These are phyloP conservation scores for Homarus americanus DNA, from an alignment of 1,140 invertebrate genomes.

Conservation along the genomic window DNA sequence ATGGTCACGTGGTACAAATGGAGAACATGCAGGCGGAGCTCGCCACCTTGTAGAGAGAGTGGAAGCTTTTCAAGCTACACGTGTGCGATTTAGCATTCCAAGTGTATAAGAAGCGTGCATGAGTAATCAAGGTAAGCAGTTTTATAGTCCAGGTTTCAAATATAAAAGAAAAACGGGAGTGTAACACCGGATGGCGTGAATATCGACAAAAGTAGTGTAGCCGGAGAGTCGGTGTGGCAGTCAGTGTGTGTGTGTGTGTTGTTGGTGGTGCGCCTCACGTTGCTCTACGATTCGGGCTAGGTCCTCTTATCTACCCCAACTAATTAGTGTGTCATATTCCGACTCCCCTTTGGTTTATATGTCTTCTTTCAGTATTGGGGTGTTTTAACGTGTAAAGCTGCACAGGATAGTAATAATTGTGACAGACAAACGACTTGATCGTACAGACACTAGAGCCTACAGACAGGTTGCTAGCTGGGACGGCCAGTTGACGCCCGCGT, in stretches of 20 bases:
- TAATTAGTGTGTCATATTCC: conserved; percentile 13
- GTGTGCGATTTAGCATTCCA: conserved; percentile 56
- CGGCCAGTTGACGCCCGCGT: conserved; percentile 33
- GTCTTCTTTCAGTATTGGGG: neutral
- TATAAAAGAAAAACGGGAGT: neutral
- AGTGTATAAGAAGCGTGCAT: neutral
- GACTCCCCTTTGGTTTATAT: conserved; percentile 30
- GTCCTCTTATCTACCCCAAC: conserved; percentile 23
- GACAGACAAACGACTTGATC: conserved; percentile 10
- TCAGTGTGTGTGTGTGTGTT: conserved; percentile 48
- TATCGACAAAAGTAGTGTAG: conserved; percentile 48
- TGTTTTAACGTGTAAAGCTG: neutral
- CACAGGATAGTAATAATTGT: neutral
- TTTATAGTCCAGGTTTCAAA: neutral
- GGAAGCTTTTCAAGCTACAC: conserved; percentile 33
- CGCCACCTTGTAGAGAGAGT: conserved; percentile 7
- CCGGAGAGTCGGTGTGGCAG: conserved; percentile 42
- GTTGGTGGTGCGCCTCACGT: conserved; percentile 27
- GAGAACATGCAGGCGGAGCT: conserved; percentile 65
- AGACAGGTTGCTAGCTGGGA: conserved; percentile 30
- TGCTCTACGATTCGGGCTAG: conserved; percentile 23
- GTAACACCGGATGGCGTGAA: neutral
- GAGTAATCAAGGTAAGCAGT: conserved; percentile 43
- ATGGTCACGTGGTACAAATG: conserved; percentile 70
- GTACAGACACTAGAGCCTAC: neutral